phyloP scores from a whole-genome alignment of 1,140 invertebrate genomes.

The Danaus plexippus region DNA sequence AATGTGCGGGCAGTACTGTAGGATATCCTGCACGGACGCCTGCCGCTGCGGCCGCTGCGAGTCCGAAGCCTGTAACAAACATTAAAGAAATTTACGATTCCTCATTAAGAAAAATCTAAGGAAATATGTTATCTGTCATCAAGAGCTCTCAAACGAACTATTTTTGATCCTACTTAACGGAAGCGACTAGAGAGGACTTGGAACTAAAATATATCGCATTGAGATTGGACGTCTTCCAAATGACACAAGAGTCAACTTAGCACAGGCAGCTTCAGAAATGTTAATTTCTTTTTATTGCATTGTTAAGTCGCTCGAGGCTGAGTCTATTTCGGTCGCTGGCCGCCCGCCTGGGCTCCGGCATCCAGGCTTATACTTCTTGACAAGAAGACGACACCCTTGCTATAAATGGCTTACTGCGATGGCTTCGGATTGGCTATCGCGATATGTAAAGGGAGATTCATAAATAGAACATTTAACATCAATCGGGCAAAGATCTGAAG shows the following conservation, averaged over 20 bases:
- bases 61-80: constrained; percentile 58
- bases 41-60: constrained; percentile 61
- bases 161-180: constrained; percentile 59
- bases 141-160: constrained; percentile 40
- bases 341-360: constrained; percentile 55
- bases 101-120: constrained; percentile 9
- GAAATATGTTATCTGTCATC: constrained; percentile 53
- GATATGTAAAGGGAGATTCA: not conserved
- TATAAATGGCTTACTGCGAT: constrained; percentile 56
- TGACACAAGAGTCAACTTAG: constrained; percentile 69
- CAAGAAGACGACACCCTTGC: constrained; percentile 61
- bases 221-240: constrained; percentile 66
- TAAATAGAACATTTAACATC: too few relatives aligned
- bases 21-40: constrained; percentile 80
- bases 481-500: too few relatives aligned
- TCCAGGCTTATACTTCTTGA: constrained; percentile 57
- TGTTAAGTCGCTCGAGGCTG: constrained; percentile 65
- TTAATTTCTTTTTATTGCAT: constrained; percentile 72
- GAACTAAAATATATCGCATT: constrained; percentile 59
- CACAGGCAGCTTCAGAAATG: constrained; percentile 57
- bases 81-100: constrained; percentile 26
- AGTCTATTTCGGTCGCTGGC: constrained; percentile 63
- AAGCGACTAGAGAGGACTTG: constrained; percentile 52
- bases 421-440: constrained; percentile 15
- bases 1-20: constrained; percentile 78